These are phyloP conservation scores for Calephelis perditalis DNA, from an alignment of 2,888 invertebrate genomes.

Conservation along the genomic window DNA sequence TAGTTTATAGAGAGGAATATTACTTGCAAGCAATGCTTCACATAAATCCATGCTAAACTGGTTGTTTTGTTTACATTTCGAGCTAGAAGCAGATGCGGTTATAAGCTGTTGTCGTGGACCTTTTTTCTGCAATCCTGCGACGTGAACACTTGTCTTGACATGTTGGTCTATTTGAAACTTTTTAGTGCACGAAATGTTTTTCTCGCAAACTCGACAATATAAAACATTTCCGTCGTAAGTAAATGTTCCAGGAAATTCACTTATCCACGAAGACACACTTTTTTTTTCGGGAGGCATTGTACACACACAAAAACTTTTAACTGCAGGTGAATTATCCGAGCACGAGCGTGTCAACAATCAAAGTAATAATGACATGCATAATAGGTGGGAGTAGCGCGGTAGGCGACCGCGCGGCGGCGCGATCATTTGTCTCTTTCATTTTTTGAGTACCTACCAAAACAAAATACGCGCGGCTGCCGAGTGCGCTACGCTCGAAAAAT, in stretches of 20 bases:
- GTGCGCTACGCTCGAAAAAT: too few relatives aligned
- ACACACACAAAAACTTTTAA: too few relatives aligned
- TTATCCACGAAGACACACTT: too few relatives aligned
- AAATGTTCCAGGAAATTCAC: too few relatives aligned
- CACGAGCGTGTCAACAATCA: too few relatives aligned
- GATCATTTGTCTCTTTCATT: neutral
- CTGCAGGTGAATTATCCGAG: too few relatives aligned
- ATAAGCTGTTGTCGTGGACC: constrained; percentile 15
- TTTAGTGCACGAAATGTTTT: constrained; percentile 19
- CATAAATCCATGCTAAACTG: neutral
- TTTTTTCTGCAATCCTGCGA: constrained; percentile 20
- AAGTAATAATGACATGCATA: constrained; percentile 14
- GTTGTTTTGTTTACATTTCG: too few relatives aligned
- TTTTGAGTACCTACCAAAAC: too few relatives aligned
- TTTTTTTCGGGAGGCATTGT: too few relatives aligned
- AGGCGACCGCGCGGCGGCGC: neutral
- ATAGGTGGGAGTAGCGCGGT: constrained; percentile 33
- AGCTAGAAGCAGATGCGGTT: too few relatives aligned
- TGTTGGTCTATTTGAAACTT: constrained; percentile 23
- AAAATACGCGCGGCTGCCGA: too few relatives aligned
- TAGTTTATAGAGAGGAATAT: constrained; percentile 15
- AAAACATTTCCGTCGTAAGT: constrained; percentile 11
- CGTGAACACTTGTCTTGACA: constrained; percentile 19
- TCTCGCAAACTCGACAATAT: constrained; percentile 18
- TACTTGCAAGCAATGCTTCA: constrained; percentile 20